Base-by-base conservation (phyloP, 2,888 invertebrate genomes). In the Mimumesa dahlbomi region DNA sequence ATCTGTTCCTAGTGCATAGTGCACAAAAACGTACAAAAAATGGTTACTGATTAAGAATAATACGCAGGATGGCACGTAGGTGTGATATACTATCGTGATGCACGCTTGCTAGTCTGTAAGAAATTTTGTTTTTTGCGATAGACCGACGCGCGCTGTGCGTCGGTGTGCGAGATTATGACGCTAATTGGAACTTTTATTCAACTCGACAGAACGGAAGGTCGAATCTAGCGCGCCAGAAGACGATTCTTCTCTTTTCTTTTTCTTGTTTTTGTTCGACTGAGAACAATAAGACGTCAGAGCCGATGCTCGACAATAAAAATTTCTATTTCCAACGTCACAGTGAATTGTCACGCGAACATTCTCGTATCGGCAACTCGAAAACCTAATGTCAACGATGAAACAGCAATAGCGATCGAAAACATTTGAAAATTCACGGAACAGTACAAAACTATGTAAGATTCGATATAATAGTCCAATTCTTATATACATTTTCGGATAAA, bases 1-100 rank as follows among this genome's bases (percentile, higher is more conserved):
- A 62, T 74, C 72, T 79, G 79, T 80, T 80, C 80, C 80, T 80
- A 80, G 80, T 80, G 80, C 80, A 57, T 70, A 18, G 65, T 77
- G 80, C 79, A 79, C 79, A 36, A 73, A 74, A 62, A 62, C 75
- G 78, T 78, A 72, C 77, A 75, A 77, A 73, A 70, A 64, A 58
- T 52, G 74, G 40, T 71, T 68, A 75, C 62, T 53, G 61, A 73
- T 72, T 79, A 79, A 78, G 76, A 61, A 34, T 76, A 68, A 19
- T 59, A 70, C 18, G 45, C 54, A 67, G 57, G 66, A 72, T 58
- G 74, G 52, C 57, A 52, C 65, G 62, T 64, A 76, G 74, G 42
- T 78, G 66, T 71, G 64, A 62, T 66, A n/a, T n/a, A 61, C 61
- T 69, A 43, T 64, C 74, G 74, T 62, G 66, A 76, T 73, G 67